These are phyloP conservation scores for Esperia sulphurella DNA, from an alignment of 2,888 invertebrate species.

Conservation along the genomic window DNA sequence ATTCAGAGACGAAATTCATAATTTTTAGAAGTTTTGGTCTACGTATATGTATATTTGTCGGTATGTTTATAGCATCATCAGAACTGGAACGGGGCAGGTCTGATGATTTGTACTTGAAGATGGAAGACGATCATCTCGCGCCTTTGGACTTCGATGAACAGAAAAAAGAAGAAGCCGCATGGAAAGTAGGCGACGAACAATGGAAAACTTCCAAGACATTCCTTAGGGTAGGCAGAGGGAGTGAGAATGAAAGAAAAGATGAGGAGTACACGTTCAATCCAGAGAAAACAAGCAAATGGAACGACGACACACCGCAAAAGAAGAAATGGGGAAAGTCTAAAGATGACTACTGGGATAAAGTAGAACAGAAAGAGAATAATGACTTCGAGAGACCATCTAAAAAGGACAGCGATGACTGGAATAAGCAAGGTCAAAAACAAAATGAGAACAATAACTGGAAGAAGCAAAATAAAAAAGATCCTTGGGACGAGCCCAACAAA, in stretches of 20 bases:
- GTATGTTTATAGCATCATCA: not conserved
- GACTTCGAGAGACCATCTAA: too few relatives aligned
- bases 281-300: not conserved
- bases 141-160: too few relatives aligned
- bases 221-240: not conserved
- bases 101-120: not conserved
- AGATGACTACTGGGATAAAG: too few relatives aligned
- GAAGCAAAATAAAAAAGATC: not conserved
- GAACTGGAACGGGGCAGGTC: not conserved
- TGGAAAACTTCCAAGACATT: not conserved
- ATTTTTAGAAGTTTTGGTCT: too few relatives aligned
- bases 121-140: too few relatives aligned
- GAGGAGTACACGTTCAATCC: not conserved
- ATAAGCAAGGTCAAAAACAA: too few relatives aligned
- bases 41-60: too few relatives aligned
- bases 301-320: not conserved
- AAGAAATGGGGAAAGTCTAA: not conserved
- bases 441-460: not conserved
- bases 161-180: not conserved
- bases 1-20: too few relatives aligned
- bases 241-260: not conserved
- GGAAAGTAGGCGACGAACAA: not conserved
- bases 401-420: not conserved
- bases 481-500: not conserved
- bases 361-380: too few relatives aligned